Evolutionary conservation across 2,113 vertebrate species (phyloP).

Genomic region (Pipra filicauda): DNA sequence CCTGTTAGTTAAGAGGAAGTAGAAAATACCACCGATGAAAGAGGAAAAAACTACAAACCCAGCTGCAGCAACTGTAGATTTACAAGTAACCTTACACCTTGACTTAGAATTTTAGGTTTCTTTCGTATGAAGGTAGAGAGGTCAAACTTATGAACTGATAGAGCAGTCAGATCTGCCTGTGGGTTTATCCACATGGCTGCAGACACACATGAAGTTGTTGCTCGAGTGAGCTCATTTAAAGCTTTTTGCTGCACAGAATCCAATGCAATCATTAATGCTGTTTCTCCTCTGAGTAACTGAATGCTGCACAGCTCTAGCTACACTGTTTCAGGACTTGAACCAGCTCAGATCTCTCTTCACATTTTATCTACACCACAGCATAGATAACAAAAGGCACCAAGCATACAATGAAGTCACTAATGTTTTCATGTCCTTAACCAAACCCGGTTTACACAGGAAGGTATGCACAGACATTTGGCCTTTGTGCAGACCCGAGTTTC

Average conservation of each 20-base stretch:
- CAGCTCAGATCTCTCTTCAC: background rate
- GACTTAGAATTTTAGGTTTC: background rate
- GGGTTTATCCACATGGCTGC: background rate
- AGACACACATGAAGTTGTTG: background rate
- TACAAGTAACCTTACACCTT: background rate
- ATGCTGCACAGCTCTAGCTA: background rate
- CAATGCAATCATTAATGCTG: background rate
- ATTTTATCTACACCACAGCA: background rate
- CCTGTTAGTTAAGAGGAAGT: background rate
- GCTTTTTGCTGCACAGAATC: background rate
- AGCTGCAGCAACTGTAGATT: background rate
- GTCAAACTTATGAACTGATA: background rate
- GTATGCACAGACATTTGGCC: background rate
- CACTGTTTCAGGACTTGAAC: rapidly evolving
- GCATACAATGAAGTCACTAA: rapidly evolving
- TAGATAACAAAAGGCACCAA: background rate
- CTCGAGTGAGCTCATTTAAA: background rate
- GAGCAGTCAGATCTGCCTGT: background rate
- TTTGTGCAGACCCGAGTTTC: background rate
- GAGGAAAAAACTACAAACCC: background rate
- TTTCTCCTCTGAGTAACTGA: background rate
- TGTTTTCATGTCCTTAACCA: background rate
- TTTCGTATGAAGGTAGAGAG: background rate
- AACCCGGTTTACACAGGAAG: rapidly evolving
- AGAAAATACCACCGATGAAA: background rate